Evolutionary conservation across 2,888 invertebrate genomes (phyloP).

Genomic region (Acronicta psi): DNA sequence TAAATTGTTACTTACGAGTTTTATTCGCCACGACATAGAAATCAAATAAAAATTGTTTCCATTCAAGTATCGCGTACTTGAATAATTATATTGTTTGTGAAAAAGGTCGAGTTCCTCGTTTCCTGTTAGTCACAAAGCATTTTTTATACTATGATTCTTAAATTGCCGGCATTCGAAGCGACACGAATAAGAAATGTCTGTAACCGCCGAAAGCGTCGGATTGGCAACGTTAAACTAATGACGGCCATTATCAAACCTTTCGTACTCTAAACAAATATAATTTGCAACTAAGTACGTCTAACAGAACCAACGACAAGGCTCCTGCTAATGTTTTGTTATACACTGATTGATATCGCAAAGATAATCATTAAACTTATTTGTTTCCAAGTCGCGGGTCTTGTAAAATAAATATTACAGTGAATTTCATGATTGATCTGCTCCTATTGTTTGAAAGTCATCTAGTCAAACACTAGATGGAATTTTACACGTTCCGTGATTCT

Average conservation of each 20-base stretch:
- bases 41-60: neutral
- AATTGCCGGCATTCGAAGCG: constrained; percentile 35
- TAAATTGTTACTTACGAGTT: neutral
- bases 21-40: neutral
- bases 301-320: constrained; percentile 14
- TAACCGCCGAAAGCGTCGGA: constrained; percentile 53
- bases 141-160: constrained; percentile 16
- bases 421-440: neutral
- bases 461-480: no score
- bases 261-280: constrained; percentile 68
- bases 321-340: constrained; percentile 32
- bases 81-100: neutral
- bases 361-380: constrained; percentile 37
- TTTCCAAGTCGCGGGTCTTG: constrained; percentile 1
- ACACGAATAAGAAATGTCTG: constrained; percentile 53
- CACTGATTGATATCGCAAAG: constrained; percentile 22
- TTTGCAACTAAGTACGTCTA: constrained; percentile 43
- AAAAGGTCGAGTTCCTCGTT: neutral
- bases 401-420: neutral
- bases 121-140: constrained; percentile 6
- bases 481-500: no score
- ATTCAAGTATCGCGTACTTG: neutral
- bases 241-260: constrained; percentile 66
- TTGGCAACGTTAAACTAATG: constrained; percentile 69
- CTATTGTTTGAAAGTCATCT: neutral